These are phyloP conservation scores for Anadara kagoshimensis DNA, from an alignment of 1,140 invertebrate species.

Conservation along the genomic window DNA sequence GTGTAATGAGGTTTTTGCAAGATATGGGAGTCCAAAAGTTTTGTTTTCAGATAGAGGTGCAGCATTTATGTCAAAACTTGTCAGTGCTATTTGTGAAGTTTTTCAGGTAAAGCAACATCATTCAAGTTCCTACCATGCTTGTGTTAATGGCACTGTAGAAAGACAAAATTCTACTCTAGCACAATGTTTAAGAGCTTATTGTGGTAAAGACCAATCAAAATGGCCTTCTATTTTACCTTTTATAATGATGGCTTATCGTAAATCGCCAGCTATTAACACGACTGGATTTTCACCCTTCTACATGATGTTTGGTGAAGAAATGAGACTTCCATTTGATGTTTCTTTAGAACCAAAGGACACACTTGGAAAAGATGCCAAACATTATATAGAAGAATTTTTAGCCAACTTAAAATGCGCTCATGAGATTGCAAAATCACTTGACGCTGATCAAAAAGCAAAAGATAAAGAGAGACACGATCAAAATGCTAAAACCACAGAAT, in stretches of 20 bases:
- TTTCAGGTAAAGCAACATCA: conserved; percentile 27
- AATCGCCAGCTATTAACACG: conserved; percentile 11
- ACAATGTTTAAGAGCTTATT: conserved; percentile 22
- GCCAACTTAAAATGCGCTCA: conserved; percentile 32
- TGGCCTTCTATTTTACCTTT: conserved; percentile 35
- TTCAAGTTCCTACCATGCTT: conserved; percentile 38
- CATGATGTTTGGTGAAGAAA: conserved; percentile 40
- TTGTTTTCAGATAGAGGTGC: conserved; percentile 40
- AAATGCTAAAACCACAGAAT: not conserved
- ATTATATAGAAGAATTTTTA: conserved; percentile 25
- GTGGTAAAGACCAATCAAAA: conserved; percentile 20
- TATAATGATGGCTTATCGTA: conserved; percentile 40
- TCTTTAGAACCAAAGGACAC: conserved; percentile 28
- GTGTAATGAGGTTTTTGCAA: conserved; percentile 39
- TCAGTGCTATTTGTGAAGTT: conserved; percentile 44
- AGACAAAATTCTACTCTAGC: conserved; percentile 20
- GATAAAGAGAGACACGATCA: conserved; percentile 26
- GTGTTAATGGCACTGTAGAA: conserved; percentile 28
- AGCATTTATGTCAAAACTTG: conserved; percentile 47
- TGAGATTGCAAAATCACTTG: conserved; percentile 30
- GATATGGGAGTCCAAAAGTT: conserved; percentile 41
- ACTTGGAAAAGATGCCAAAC: conserved; percentile 13
- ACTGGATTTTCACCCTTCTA: conserved; percentile 28
- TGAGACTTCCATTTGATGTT: conserved; percentile 40
- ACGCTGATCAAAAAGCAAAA: conserved; percentile 2